Evolutionary conservation across 1,140 invertebrate genomes (phyloP).

Genomic region (Ruditapes philippinarum): DNA sequence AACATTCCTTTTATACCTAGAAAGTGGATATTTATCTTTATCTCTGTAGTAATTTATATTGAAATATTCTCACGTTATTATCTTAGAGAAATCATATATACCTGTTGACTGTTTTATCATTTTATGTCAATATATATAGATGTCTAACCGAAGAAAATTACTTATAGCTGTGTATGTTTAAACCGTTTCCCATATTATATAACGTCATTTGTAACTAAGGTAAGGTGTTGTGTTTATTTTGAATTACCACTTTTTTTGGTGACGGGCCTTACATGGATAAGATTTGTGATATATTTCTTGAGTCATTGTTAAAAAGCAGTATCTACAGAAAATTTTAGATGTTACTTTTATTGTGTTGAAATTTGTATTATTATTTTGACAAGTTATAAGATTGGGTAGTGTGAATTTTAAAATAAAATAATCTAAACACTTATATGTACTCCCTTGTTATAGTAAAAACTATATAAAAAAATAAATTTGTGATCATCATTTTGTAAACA

Average conservation of each 20-base stretch:
- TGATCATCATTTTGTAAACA: too few species aligned
- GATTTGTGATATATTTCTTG: too few species aligned
- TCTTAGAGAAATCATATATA: background rate
- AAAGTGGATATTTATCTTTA: background rate
- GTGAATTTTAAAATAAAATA: too few species aligned
- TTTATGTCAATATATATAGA: conserved; percentile 9
- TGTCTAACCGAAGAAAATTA: conserved; percentile 8
- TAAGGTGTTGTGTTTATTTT: conserved; percentile 11
- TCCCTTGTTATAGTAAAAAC: too few species aligned
- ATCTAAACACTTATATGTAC: too few species aligned
- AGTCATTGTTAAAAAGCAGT: background rate
- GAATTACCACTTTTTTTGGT: background rate
- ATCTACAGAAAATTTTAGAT: too few species aligned
- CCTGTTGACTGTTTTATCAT: background rate
- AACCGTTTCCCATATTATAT: conserved; percentile 2
- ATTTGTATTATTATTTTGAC: too few species aligned
- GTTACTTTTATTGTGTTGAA: too few species aligned
- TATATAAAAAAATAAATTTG: too few species aligned
- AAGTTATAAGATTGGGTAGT: too few species aligned
- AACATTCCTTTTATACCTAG: background rate
- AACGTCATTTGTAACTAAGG: conserved; percentile 22
- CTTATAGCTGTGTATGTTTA: background rate
- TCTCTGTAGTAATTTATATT: background rate
- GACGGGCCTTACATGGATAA: background rate
- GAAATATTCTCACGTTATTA: conserved; percentile 7